Evolutionary conservation across 2,113 vertebrate genomes (phyloP).

Genomic region (Sphyrna mokarran): DNA sequence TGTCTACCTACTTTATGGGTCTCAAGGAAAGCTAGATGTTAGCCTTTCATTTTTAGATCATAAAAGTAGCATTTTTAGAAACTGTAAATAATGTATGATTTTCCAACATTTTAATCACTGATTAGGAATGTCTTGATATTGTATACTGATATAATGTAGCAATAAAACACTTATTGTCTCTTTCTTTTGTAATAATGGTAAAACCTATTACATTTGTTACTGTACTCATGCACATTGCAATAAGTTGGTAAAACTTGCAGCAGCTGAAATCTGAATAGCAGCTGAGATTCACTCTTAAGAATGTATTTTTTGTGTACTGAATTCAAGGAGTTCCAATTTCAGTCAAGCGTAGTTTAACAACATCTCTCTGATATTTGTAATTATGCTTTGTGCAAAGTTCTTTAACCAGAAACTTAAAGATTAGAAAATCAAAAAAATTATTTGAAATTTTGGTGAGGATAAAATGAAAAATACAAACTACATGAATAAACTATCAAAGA

Average conservation of each 20-base stretch:
- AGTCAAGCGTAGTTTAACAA: not conserved
- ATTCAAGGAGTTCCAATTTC: not conserved
- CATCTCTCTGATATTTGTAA: not conserved
- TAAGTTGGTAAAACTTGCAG: not conserved
- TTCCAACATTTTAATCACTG: not conserved
- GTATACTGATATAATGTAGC: not conserved
- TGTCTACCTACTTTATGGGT: slow-evolving; percentile 67
- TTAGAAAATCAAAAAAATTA: not conserved
- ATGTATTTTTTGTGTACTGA: not conserved
- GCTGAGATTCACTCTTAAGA: not conserved
- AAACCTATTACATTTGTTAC: not conserved
- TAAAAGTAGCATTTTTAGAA: not conserved
- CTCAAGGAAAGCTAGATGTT: slow-evolving; percentile 43
- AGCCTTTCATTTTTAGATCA: not conserved
- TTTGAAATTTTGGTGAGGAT: not conserved
- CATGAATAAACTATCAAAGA: not conserved
- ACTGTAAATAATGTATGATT: slow-evolving; percentile 31
- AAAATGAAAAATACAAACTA: not conserved
- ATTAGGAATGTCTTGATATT: slow-evolving; percentile 9
- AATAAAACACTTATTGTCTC: not conserved
- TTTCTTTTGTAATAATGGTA: not conserved
- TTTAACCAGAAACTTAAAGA: not conserved
- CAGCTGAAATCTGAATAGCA: not conserved
- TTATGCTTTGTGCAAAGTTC: not conserved
- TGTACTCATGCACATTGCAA: not conserved